Percentiles rank a stretch among this genome's conserved stretches.
Conservation (phyloP, 2,888 invertebrate species). For the Mimas tiliae region DNA sequence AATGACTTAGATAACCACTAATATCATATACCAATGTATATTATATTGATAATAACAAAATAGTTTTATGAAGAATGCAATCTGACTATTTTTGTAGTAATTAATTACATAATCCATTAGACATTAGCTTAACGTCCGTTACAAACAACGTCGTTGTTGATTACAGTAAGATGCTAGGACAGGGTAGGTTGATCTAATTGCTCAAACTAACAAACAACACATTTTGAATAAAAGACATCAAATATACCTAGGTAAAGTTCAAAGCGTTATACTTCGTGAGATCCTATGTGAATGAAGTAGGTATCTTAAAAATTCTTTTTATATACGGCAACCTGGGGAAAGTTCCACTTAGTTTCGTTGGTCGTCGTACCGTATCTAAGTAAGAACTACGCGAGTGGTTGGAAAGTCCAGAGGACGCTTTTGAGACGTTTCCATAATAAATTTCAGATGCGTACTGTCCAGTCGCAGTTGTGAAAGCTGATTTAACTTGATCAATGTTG, state of each 20-base stretch:
- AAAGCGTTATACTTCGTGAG: conserved; percentile 60
- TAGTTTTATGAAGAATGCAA: too few species aligned
- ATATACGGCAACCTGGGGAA: conserved; percentile 72
- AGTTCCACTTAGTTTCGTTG: conserved; percentile 78
- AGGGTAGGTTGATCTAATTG: not conserved
- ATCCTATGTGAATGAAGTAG: conserved; percentile 55
- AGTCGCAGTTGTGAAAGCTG: not conserved
- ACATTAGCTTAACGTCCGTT: not conserved
- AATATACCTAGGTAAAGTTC: conserved; percentile 45
- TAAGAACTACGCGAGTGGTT: conserved; percentile 72
- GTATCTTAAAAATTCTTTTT: conserved; percentile 75
- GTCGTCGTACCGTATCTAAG: conserved; percentile 69
- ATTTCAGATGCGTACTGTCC: conserved; percentile 48
- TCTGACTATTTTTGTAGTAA: not conserved
- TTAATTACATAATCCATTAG: not conserved
- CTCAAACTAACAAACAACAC: not conserved
- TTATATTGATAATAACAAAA: too few species aligned
- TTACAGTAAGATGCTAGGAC: not conserved
- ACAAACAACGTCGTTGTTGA: not conserved
- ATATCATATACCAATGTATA: too few species aligned
- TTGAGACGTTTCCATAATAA: conserved; percentile 73
- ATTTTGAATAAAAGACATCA: conserved; percentile 22
- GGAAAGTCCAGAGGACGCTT: conserved; percentile 70
- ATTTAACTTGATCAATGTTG: not conserved
- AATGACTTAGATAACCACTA: too few species aligned